Conservation (phyloP, 1,140 invertebrate genomes). For the Orius laevigatus region DNA sequence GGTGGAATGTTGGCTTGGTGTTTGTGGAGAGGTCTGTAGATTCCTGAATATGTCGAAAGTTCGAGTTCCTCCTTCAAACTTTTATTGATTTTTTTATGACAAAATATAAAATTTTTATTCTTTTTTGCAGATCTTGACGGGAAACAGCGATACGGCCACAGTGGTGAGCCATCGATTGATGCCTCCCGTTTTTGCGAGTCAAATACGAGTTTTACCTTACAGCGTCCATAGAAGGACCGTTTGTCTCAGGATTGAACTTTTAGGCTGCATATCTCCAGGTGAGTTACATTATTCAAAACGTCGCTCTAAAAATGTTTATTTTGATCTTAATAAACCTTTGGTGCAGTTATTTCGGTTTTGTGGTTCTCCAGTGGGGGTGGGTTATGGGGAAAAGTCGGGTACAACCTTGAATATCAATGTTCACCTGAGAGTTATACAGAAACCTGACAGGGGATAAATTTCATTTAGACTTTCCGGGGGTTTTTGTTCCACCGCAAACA, state of each 20-base stretch:
- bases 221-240: constrained; percentile 66
- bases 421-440: too few relatives aligned
- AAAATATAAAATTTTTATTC: neutral
- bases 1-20: neutral
- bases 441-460: too few relatives aligned
- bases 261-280: constrained; percentile 53
- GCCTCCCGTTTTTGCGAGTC: constrained; percentile 59
- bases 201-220: constrained; percentile 66
- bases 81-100: neutral
- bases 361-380: too few relatives aligned
- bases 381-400: too few relatives aligned
- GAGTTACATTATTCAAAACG: constrained; percentile 6
- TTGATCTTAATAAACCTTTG: too few relatives aligned
- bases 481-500: too few relatives aligned
- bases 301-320: too few relatives aligned
- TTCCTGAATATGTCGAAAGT: neutral
- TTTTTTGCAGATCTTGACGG: constrained; percentile 46
- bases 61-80: neutral
- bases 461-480: too few relatives aligned
- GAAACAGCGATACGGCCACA: constrained; percentile 68
- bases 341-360: too few relatives aligned
- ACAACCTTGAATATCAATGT: too few relatives aligned
- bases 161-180: constrained; percentile 57
- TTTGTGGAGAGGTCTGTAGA: too few relatives aligned
- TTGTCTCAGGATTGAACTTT: constrained; percentile 71